Evolutionary conservation across 2,113 vertebrate species (phyloP).

Genomic region (Lucifuga dentata): DNA sequence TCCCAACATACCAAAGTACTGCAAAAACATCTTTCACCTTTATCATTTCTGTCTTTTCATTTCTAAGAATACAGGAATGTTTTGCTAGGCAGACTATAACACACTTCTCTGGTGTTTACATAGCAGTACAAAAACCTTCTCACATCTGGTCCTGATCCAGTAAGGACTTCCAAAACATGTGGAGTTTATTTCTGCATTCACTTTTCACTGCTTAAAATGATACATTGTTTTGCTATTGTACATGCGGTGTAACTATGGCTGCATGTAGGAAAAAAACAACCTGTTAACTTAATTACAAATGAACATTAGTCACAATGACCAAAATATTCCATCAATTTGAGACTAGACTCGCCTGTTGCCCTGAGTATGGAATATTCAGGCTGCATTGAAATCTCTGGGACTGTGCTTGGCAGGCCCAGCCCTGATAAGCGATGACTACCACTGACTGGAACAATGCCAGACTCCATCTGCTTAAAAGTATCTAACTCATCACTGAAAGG

Average conservation of each 20-base stretch:
- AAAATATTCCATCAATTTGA: constrained; percentile 43
- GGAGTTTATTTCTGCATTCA: constrained; percentile 5
- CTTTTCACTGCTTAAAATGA: background rate
- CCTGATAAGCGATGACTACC: constrained; percentile 60
- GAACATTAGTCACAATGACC: constrained; percentile 19
- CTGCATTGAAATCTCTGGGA: constrained; percentile 27
- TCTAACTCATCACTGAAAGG: constrained; percentile 30
- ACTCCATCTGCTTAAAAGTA: constrained; percentile 49
- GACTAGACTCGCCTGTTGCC: constrained; percentile 20
- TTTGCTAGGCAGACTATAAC: constrained; percentile 43
- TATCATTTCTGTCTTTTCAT: constrained; percentile 15
- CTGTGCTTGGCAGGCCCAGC: constrained; percentile 47
- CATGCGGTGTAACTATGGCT: background rate
- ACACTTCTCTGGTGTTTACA: constrained; percentile 41
- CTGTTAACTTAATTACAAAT: constrained; percentile 11
- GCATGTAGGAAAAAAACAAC: constrained; percentile 9
- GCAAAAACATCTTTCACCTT: constrained; percentile 15
- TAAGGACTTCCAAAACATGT: constrained; percentile 20
- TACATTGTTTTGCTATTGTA: background rate
- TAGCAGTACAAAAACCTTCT: constrained; percentile 22
- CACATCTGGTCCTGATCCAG: constrained; percentile 40
- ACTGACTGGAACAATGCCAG: constrained; percentile 39
- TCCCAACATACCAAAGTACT: constrained; percentile 11
- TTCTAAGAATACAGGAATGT: constrained; percentile 19
- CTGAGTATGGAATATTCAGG: constrained; percentile 26